Evolutionary conservation across 2,888 invertebrate species (phyloP).

Genomic region (Pristionchus fissidentatus): DNA sequence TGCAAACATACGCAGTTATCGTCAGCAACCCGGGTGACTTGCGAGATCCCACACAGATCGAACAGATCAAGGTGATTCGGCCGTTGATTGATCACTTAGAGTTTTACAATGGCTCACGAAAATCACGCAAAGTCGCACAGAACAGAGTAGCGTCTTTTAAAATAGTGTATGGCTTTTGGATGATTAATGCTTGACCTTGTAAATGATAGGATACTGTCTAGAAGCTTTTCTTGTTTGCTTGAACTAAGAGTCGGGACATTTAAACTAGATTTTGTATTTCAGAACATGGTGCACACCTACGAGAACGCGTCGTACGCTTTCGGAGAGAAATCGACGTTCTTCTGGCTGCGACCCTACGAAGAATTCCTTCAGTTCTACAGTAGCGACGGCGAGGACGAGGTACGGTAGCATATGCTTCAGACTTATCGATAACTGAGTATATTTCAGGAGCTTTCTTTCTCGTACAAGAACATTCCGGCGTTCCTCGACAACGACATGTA

Average conservation of each 20-base stretch:
- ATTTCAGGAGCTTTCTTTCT: conserved; percentile 50
- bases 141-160: too few relatives aligned
- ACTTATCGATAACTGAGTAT: neutral
- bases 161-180: neutral
- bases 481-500: conserved; percentile 54
- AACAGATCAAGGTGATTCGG: conserved; percentile 51
- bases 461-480: conserved; percentile 55
- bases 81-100: conserved; percentile 52
- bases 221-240: neutral
- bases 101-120: neutral
- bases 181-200: neutral
- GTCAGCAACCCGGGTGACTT: conserved; percentile 60
- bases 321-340: conserved; percentile 62
- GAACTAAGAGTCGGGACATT: neutral
- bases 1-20: conserved; percentile 63
- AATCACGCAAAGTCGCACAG: too few relatives aligned
- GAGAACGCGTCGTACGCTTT: conserved; percentile 52
- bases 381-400: conserved; percentile 53
- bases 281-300: conserved; percentile 43
- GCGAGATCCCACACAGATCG: conserved; percentile 51
- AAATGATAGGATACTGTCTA: neutral
- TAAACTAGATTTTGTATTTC: too few relatives aligned
- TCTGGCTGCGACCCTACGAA: conserved; percentile 60
- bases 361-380: conserved; percentile 61
- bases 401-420: neutral